Evolutionary conservation across 2,113 vertebrate species (phyloP).

Genomic region (Hymenochirus boettgeri): DNA sequence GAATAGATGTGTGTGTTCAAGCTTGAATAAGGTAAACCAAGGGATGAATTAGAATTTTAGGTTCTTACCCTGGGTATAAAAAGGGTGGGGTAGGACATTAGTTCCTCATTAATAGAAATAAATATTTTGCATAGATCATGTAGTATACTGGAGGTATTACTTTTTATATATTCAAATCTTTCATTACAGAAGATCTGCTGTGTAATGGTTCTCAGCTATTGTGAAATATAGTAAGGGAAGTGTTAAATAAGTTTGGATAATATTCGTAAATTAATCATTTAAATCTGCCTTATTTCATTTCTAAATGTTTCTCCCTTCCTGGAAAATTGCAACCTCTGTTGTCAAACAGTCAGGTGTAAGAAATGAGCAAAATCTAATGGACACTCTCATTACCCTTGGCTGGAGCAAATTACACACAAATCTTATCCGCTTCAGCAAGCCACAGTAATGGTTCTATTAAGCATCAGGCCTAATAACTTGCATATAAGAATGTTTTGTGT

Average conservation of each 20-base stretch:
- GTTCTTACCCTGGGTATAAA: too few species aligned
- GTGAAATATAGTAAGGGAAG: not conserved
- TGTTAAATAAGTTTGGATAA: conserved; percentile 13
- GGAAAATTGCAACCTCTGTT: conserved; percentile 35
- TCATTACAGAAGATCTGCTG: too few species aligned
- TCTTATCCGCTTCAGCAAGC: conserved; percentile 33
- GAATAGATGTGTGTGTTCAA: too few species aligned
- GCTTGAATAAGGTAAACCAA: too few species aligned
- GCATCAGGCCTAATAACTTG: conserved; percentile 23
- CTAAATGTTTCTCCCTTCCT: conserved; percentile 33
- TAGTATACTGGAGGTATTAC: too few species aligned
- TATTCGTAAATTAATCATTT: conserved; percentile 1
- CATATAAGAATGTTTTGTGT: conserved; percentile 2
- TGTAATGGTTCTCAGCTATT: not conserved
- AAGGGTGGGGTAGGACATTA: too few species aligned
- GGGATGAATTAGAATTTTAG: too few species aligned
- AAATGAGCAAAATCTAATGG: conserved; percentile 29
- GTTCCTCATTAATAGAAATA: too few species aligned
- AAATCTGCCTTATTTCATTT: conserved; percentile 33
- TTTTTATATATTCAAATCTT: too few species aligned
- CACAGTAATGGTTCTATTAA: conserved; percentile 34
- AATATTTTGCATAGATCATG: too few species aligned
- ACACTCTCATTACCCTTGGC: conserved; percentile 34
- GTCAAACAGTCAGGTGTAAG: conserved; percentile 34
- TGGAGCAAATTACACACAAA: conserved; percentile 35